These are phyloP conservation scores for Drosophila carrolli DNA, from an alignment of 1,140 invertebrate species.

Conservation along the genomic window DNA sequence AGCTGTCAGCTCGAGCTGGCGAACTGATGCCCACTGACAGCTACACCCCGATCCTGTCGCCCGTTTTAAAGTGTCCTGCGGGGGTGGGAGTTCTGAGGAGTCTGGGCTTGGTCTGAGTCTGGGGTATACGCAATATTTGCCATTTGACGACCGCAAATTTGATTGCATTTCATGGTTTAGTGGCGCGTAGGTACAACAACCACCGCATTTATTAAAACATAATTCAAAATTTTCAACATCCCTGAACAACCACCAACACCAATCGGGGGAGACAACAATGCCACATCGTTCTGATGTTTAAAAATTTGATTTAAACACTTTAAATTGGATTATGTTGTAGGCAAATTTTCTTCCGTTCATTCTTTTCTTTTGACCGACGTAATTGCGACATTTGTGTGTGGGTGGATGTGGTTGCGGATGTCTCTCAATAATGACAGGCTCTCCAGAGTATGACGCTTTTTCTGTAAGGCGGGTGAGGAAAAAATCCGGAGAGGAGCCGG, in stretches of 20 bases:
- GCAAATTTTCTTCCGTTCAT: slow-evolving; percentile 66
- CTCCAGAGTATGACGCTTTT: slow-evolving; percentile 44
- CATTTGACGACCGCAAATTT: slow-evolving; percentile 84
- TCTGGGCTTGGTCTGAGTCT: slow-evolving; percentile 9
- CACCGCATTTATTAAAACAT: slow-evolving; percentile 81
- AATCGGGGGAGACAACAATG: slow-evolving; percentile 54
- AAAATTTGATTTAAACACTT: slow-evolving; percentile 84
- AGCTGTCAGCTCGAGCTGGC: slow-evolving; percentile 78
- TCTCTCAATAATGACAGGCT: slow-evolving; percentile 71
- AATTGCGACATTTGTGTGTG: slow-evolving; percentile 80
- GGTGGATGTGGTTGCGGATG: slow-evolving; percentile 22
- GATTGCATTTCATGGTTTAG: slow-evolving; percentile 84
- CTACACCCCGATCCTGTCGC: slow-evolving; percentile 23
- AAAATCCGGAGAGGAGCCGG: slow-evolving; percentile 20
- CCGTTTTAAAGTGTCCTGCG: slow-evolving; percentile 60
- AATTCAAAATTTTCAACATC: slow-evolving; percentile 78
- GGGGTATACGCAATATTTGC: slow-evolving; percentile 72
- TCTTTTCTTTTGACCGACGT: slow-evolving; percentile 64
- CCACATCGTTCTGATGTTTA: slow-evolving; percentile 70
- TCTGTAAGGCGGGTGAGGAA: slow-evolving; percentile 18
- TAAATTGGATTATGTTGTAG: slow-evolving; percentile 84
- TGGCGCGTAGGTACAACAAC: slow-evolving; percentile 72
- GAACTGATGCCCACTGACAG: slow-evolving; percentile 76
- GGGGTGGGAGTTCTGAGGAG: neutral
- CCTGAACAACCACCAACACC: slow-evolving; percentile 38